Base-by-base conservation (phyloP, 2,888 invertebrate genomes). In the Lomographa bimaculata region DNA sequence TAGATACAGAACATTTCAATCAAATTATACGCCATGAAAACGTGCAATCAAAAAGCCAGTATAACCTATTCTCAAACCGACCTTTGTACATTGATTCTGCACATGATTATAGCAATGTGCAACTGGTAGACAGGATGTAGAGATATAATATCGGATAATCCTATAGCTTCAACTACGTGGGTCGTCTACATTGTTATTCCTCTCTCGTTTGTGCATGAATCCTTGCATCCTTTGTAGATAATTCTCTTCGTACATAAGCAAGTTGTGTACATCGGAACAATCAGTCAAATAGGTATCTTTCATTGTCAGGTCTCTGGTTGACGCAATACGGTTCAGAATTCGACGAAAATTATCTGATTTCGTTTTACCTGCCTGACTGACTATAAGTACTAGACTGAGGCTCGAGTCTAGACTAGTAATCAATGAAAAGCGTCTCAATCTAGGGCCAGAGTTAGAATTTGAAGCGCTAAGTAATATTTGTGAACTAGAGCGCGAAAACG, bases 221-320 rank as follows among this genome's bases (percentile, higher is more conserved):
- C 49, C 47, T 40, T 40, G 46, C 51, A 52, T 51, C 47, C 42
- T 47, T 33, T 39, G 36, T 43, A 47, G 43, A 46, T 47, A 46
- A 40, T 40, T 50, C 23, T 43, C 32, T 36, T 25, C 38, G 34
- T 39, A 40, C 7, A 30, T 5, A 4, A 14, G 14, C 4, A 14
- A 2, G 14, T 14, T 4, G 4, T 14, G 7, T 29, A 33, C 26
- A 38, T 40, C 33, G 27, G 33, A 23, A 30, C 21, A 24, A 37
- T 24, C 29, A 12, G 14, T n/a, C n/a, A n/a, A n/a, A n/a, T 24
- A 23, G 7, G 10, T 17, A 7, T 6, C 7, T 2, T 18, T 21
- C 8, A 9, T 18, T 12, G 7, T 1, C 28, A 20, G n/a, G n/a
- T 6, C 16, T 20, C 14, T 2, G n/a, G 30, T 9, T 19, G 9